These are phyloP conservation scores for Eupeodes luniger DNA, from an alignment of 2,888 invertebrate species.

Conservation along the genomic window DNA sequence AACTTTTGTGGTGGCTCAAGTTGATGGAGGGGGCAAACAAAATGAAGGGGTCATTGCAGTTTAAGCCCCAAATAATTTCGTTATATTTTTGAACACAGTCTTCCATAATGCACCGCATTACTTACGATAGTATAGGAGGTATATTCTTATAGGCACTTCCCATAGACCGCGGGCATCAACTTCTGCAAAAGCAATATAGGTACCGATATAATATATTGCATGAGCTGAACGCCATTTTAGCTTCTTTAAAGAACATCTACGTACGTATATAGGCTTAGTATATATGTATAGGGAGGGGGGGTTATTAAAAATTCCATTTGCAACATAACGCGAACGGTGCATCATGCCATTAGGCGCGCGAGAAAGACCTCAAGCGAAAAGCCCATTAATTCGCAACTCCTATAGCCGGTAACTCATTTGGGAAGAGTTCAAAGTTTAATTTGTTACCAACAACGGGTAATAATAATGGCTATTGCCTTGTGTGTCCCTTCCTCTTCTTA, in stretches of 20 bases:
- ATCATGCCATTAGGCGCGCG: slow-evolving; percentile 66
- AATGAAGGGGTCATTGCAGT: slow-evolving; percentile 44
- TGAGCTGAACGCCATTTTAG: slow-evolving; percentile 17
- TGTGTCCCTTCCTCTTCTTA: slow-evolving; percentile 62
- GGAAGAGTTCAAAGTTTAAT: slow-evolving; percentile 76
- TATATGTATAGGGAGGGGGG: background rate
- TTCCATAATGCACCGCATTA: slow-evolving; percentile 58
- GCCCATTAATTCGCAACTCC: slow-evolving; percentile 73
- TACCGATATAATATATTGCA: slow-evolving; percentile 50
- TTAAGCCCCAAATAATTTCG: slow-evolving; percentile 71
- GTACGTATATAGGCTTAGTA: no score
- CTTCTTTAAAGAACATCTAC: background rate
- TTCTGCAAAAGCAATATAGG: background rate
- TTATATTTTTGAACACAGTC: slow-evolving; percentile 59
- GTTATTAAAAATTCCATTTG: slow-evolving; percentile 74
- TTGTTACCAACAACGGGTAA: slow-evolving; percentile 75
- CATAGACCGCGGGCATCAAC: slow-evolving; percentile 4
- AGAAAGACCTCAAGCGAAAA: slow-evolving; percentile 61
- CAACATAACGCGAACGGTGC: slow-evolving; percentile 69
- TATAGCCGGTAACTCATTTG: slow-evolving; percentile 75
- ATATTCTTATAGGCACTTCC: slow-evolving; percentile 23
- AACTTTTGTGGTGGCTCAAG: slow-evolving; percentile 40
- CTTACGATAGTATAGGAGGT: slow-evolving; percentile 1
- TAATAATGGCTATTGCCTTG: slow-evolving; percentile 64
- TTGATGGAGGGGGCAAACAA: slow-evolving; percentile 27